Evolutionary conservation across 2,113 vertebrate genomes (phyloP).

Genomic region (Oryzias curvinotus): DNA sequence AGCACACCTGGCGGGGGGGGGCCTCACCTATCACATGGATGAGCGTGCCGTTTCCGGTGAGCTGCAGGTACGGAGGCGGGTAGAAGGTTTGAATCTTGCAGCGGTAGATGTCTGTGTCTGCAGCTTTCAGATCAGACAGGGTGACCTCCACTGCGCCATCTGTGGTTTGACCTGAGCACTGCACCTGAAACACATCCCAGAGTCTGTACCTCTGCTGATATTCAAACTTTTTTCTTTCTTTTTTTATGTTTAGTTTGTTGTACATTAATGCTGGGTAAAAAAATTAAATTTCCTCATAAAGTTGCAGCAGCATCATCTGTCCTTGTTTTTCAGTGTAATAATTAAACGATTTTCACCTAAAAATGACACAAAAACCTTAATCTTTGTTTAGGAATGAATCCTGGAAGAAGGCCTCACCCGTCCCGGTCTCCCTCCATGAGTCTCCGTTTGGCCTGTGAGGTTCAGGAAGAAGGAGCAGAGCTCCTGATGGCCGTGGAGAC

Average conservation of each 20-base stretch:
- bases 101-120: constrained; percentile 71
- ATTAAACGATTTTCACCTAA: too few relatives aligned
- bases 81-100: constrained; percentile 62
- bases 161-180: constrained; percentile 42
- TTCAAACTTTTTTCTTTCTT: background rate
- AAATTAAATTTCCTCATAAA: too few relatives aligned
- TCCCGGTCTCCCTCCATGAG: background rate
- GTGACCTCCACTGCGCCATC: constrained; percentile 57
- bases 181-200: constrained; percentile 21
- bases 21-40: constrained; percentile 65
- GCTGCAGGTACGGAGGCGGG: constrained; percentile 63
- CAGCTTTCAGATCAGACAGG: constrained; percentile 51
- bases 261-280: background rate
- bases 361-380: too few relatives aligned
- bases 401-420: constrained; percentile 2
- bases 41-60: constrained; percentile 66
- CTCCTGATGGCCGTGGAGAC: constrained; percentile 29
- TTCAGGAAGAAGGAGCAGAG: constrained; percentile 52
- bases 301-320: too few relatives aligned
- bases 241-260: background rate
- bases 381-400: too few relatives aligned
- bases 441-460: background rate
- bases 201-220: background rate
- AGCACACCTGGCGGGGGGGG: background rate
- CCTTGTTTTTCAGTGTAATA: too few relatives aligned